phyloP scores from a whole-genome alignment of 2,888 invertebrate genomes.

The Abscondita cerata region DNA sequence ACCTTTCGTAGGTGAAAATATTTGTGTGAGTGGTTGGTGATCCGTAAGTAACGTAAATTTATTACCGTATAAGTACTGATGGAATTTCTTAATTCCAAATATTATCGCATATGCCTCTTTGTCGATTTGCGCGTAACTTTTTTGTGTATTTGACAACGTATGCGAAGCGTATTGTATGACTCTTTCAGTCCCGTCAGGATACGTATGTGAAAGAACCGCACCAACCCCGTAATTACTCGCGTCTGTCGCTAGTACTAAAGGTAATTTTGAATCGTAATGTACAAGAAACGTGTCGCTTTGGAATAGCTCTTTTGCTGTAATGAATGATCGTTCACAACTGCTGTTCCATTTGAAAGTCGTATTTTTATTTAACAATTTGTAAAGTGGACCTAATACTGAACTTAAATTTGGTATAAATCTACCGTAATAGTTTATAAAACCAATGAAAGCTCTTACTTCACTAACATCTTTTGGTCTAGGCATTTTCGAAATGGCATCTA shows the following conservation, averaged over 20 bases:
- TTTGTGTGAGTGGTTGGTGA: slow-evolving; percentile 45
- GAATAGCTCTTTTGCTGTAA: slow-evolving; percentile 42
- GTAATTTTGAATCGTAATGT: slow-evolving; percentile 45
- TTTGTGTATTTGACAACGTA: slow-evolving; percentile 22
- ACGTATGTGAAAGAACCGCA: slow-evolving; percentile 12
- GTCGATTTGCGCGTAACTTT: slow-evolving; percentile 20
- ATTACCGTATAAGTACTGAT: slow-evolving; percentile 34
- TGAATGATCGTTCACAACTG: slow-evolving; percentile 41
- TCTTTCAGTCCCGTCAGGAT: slow-evolving; percentile 16
- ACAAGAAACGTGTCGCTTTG: slow-evolving; percentile 38
- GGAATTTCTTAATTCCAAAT: slow-evolving; percentile 45
- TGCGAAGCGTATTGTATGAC: slow-evolving; percentile 36
- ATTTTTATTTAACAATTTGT: slow-evolving; percentile 42
- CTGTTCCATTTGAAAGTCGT: slow-evolving; percentile 41
- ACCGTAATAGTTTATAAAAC: slow-evolving; percentile 43
- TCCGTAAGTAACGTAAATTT: slow-evolving; percentile 53
- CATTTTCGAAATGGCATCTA: not conserved
- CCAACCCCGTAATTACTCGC: slow-evolving; percentile 43
- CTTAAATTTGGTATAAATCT: slow-evolving; percentile 47
- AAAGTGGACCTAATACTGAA: slow-evolving; percentile 43
- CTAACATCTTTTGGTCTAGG: not conserved
- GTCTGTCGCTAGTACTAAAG: slow-evolving; percentile 44
- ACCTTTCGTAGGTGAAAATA: no score
- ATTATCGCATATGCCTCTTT: slow-evolving; percentile 23
- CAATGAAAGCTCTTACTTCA: not conserved